These are phyloP conservation scores for Rattus norvegicus DNA, from an alignment of 2,113 vertebrate species.

Conservation along the genomic window GRCr8 NC_086025.1:86228501-86229000, in stretches of 20 bases:
- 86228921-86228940: neutral
- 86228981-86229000: neutral
- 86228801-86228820: neutral
- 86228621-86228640: slow-evolving; percentile 90
- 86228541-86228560: slow-evolving; percentile 92
- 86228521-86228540: neutral
- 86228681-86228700: slow-evolving; percentile 91
- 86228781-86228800: neutral
- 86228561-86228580: slow-evolving; percentile 95
- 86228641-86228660: slow-evolving; percentile 88
- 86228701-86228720: slow-evolving; percentile 88
- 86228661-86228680: slow-evolving; percentile 93
- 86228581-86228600: slow-evolving; percentile 99
- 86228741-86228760: neutral
- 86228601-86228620: slow-evolving; percentile 93
- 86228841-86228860: neutral
- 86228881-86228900: neutral
- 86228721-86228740: slow-evolving; percentile 96
- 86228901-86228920: neutral
- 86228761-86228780: neutral
- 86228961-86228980: neutral
- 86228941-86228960: neutral
- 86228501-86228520: neutral
- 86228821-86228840: neutral
- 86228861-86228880: neutral